Evolutionary conservation across 2,113 vertebrate genomes (phyloP).

Genomic region (Plestiodon gilberti): DNA sequence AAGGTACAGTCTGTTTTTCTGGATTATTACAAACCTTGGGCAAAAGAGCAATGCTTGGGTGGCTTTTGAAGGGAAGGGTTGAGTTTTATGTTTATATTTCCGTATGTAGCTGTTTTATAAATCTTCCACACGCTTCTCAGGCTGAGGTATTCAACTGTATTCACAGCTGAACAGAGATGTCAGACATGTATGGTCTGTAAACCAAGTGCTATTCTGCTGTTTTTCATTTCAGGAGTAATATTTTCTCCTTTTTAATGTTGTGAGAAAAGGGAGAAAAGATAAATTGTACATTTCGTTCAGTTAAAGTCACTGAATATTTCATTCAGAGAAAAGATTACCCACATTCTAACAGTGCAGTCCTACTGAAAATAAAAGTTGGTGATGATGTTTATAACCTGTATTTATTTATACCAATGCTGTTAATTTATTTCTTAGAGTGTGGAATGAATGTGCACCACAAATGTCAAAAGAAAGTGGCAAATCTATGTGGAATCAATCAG

Average conservation of each 20-base stretch:
- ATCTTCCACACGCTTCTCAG: background rate
- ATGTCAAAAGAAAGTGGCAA: conserved; percentile 96
- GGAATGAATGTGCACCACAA: conserved; percentile 97
- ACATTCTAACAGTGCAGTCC: background rate
- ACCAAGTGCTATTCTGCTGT: background rate
- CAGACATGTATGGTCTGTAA: background rate
- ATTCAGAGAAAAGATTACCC: background rate
- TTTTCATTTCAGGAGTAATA: background rate
- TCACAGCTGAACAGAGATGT: background rate
- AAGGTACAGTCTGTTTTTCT: conserved; percentile 78
- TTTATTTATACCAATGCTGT: background rate
- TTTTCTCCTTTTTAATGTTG: background rate
- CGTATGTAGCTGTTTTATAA: background rate
- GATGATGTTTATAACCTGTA: background rate
- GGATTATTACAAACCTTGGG: background rate
- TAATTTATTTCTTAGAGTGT: conserved; percentile 82
- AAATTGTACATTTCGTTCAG: background rate
- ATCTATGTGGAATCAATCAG: conserved; percentile 99
- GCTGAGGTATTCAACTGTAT: background rate
- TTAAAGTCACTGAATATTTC: background rate
- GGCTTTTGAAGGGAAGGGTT: background rate
- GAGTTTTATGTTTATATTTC: background rate
- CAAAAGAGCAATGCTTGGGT: background rate
- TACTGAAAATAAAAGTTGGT: background rate
- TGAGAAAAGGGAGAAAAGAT: background rate